Base-by-base conservation (phyloP, 2,888 invertebrate species). In the Ephialtes manifestator region DNA sequence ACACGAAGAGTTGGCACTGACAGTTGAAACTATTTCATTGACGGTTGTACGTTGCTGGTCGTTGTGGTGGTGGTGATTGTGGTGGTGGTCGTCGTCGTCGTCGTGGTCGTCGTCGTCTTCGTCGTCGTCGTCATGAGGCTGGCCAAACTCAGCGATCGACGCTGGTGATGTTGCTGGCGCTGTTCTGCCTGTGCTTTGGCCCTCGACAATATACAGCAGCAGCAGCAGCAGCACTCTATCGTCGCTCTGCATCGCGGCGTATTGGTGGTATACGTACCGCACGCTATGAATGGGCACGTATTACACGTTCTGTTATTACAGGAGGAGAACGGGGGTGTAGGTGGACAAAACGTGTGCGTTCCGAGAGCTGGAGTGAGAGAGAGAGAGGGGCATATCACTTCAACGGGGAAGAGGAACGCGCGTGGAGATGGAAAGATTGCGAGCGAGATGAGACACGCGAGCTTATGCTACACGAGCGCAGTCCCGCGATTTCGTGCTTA, bases 1-100 rank as follows among this genome's bases (percentile, higher is more conserved):
- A 89, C 90, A 90, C 91, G 90, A 91, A 92, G 91, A 91, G 90
- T 92, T 91, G 91, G 90, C 91, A 93, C 93, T 93, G 93, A 90
- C 90, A 91, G 92, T 90, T 90, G 90, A 87, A 92, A 91, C 92
- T 91, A 92, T 93, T 92, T 92, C 91, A 93, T 93, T 92, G 89
- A 91, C 89, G 87, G 90, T 90, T 87, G 84, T 83, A 81, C 67
- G 79, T 65, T 31, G 81, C 65, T 68, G 79, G 76, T 67, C 68
- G 43, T 63, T 15, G 63, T 75, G 60, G 43, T 65, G n/a, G 11
- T 63, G 31, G 58, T 24, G 55, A 11, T 60, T 5, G 11, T 18
- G 58, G 15, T 35, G n/a, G 15, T 35, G 31, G 58, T 11, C 7
- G 11, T 13, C 11, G 58, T 28, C 5, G 58, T 28, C 28, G 58